Conservation (phyloP, 92 coral and sea anemone genomes). For the Chrysogorgia sp. region DNA sequence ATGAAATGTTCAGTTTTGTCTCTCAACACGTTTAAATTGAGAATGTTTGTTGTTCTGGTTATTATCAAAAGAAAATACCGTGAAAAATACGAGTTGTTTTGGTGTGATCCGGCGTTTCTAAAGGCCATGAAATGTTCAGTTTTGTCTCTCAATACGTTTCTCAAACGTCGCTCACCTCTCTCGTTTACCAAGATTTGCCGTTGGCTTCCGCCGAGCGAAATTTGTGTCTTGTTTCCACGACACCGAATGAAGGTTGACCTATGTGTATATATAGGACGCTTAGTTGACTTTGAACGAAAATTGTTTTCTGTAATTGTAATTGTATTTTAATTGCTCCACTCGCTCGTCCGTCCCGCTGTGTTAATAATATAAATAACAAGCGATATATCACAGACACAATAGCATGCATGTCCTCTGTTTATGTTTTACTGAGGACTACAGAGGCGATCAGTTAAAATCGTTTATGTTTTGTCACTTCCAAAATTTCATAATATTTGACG, state of each 20-base stretch:
- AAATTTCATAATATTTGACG: not conserved
- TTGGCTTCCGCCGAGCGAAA: not conserved
- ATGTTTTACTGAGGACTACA: not conserved
- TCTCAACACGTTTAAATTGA: too few relatives aligned
- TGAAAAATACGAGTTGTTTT: too few relatives aligned
- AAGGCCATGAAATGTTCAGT: too few relatives aligned
- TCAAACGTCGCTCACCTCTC: too few relatives aligned
- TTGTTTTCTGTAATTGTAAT: slow-evolving; percentile 26
- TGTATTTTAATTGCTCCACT: slow-evolving; percentile 35
- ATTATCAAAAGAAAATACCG: too few relatives aligned
- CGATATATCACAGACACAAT: too few relatives aligned
- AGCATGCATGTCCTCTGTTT: not conserved
- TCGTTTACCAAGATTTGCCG: not conserved
- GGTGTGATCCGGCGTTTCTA: too few relatives aligned
- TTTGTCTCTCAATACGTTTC: too few relatives aligned
- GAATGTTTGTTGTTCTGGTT: too few relatives aligned
- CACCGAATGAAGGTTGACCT: slow-evolving; percentile 7
- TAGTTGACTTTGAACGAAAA: slow-evolving; percentile 4
- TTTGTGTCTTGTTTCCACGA: slow-evolving; percentile 9
- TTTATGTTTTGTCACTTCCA: not conserved
- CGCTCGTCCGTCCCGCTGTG: slow-evolving; percentile 21
- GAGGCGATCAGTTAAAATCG: not conserved
- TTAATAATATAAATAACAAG: slow-evolving; percentile 3
- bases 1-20: too few relatives aligned
- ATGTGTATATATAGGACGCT: slow-evolving; percentile 1